These are phyloP conservation scores for Diuraphis noxia DNA, from an alignment of 1,140 invertebrate genomes.

Conservation along the genomic window DNA sequence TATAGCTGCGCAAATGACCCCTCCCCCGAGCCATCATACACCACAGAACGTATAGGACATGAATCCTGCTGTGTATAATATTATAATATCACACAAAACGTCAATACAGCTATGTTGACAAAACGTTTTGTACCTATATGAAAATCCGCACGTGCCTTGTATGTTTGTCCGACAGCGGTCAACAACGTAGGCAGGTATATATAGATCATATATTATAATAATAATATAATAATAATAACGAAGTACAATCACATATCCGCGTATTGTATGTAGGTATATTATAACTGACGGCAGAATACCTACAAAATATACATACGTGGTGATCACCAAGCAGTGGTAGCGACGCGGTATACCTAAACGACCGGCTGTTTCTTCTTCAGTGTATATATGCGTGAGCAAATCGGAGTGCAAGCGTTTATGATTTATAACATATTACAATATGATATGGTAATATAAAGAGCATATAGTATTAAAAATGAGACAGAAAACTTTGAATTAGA, in stretches of 20 bases:
- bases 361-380: neutral
- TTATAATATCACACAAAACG: constrained; percentile 8
- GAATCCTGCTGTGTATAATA: neutral
- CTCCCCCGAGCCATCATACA: neutral
- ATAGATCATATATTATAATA: neutral
- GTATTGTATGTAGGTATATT: neutral
- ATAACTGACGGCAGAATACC: neutral
- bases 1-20: neutral
- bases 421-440: neutral
- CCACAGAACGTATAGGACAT: neutral
- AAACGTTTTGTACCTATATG: constrained; percentile 36
- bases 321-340: neutral
- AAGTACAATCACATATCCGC: neutral
- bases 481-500: neutral
- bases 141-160: constrained; percentile 14
- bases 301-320: neutral
- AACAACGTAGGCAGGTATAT: neutral
- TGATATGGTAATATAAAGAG: neutral
- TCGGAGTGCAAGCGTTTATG: neutral
- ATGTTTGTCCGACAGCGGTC: constrained; percentile 30
- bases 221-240: constrained; percentile 6
- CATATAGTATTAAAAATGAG: neutral
- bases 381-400: too few species aligned
- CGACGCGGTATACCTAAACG: too few species aligned
- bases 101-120: constrained; percentile 22